phyloP scores from a whole-genome alignment of 2,797 vertebrate genomes.

The Acipenser transmontanus region DNA sequence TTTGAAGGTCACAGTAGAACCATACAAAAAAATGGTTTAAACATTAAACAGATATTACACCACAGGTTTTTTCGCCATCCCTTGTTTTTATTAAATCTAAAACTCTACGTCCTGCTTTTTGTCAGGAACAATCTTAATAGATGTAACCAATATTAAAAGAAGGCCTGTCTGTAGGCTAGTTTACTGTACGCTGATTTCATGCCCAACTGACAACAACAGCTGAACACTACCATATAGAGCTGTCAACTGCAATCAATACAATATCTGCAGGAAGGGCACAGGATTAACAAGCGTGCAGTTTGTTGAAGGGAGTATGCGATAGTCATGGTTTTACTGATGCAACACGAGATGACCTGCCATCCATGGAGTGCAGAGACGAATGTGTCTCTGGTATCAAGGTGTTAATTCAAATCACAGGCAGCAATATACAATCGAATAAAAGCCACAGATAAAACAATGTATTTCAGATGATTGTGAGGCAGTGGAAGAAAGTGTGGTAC shows the following conservation, averaged over 20 bases:
- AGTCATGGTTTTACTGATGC: not conserved
- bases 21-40: too few relatives aligned
- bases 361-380: not conserved
- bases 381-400: not conserved
- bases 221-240: slow-evolving; percentile 49
- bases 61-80: too few relatives aligned
- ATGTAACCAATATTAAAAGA: not conserved
- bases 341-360: not conserved
- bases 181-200: not conserved
- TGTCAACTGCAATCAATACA: slow-evolving; percentile 51
- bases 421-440: too few relatives aligned
- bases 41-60: too few relatives aligned
- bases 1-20: too few relatives aligned
- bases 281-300: not conserved
- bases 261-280: not conserved
- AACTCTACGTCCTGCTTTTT: too few relatives aligned
- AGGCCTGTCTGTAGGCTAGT: not conserved
- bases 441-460: too few relatives aligned
- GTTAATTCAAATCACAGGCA: too few relatives aligned
- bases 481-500: too few relatives aligned
- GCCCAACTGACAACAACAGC: slow-evolving; percentile 24
- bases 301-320: not conserved
- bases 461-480: too few relatives aligned
- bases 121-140: too few relatives aligned
- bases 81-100: too few relatives aligned